phyloP scores from a whole-genome alignment of 2,113 vertebrate species.

The Empidonax alnorum region DNA sequence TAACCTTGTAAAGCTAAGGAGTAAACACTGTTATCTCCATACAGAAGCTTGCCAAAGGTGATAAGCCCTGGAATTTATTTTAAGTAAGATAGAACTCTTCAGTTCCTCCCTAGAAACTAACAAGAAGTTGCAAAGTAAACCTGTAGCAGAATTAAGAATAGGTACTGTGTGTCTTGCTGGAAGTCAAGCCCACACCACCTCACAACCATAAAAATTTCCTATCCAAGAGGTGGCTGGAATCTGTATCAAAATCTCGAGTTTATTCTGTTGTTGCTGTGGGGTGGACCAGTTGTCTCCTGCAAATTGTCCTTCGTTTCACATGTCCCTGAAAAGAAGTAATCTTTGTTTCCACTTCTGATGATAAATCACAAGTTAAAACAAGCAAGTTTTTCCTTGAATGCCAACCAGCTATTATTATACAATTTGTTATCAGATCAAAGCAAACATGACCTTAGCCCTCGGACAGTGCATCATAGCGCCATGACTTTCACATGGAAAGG shows the following conservation, averaged over 20 bases:
- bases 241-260: neutral
- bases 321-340: neutral
- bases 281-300: neutral
- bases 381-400: neutral
- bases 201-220: neutral
- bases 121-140: neutral
- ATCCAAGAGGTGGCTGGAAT: neutral
- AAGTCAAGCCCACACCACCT: neutral
- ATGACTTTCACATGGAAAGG: neutral
- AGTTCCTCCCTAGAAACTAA: neutral
- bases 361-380: constrained; percentile 5
- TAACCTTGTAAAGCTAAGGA: constrained; percentile 19
- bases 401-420: neutral
- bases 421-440: constrained; percentile 48
- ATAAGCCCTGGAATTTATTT: constrained; percentile 13
- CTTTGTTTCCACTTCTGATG: constrained; percentile 8
- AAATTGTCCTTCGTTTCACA: neutral
- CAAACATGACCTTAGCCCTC: constrained; percentile 35
- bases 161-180: neutral
- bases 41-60: constrained; percentile 20
- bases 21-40: constrained; percentile 40
- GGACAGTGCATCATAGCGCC: neutral
- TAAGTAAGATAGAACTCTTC: neutral
- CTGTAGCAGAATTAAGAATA: neutral
- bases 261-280: neutral